Evolutionary conservation across 2,888 invertebrate genomes (phyloP), one percentile per base, ranked within the genome.

Genomic region (Lasioglossum pauxillum): DNA sequence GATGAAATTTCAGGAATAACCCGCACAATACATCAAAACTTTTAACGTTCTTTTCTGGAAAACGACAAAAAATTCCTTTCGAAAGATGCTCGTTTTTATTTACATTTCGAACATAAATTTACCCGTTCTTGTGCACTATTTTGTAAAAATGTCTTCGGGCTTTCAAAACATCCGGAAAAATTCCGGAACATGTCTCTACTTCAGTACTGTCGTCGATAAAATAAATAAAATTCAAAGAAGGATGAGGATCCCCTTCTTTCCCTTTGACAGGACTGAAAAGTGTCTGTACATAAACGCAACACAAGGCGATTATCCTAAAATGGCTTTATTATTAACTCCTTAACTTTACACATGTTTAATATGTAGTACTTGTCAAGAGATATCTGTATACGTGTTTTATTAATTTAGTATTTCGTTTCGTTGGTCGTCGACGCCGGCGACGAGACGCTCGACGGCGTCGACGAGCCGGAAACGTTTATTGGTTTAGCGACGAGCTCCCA

Each of bases 251-350:
- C 46, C 46, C 23, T 2, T 2, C 49, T 19, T 46, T 49, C 7
- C 49, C 49, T 19, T 19, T 7, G 49, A 23, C 16, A 23, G 23
- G 0, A 8, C 23, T 23, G 53, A 7, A 14, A 46, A 46, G 16
- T 16, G 23, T 8, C 53, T 53, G 2, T 2, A 23, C 53, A 19
- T 16, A 19, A 49, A 49, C 49, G 49, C 14, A 44, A 44, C 7
- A 35, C 35, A 67, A 23, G 31, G 19, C 19, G 35, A 7, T 12
- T 93, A 94, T 91, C 93, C 93, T 94, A 93, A 94, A 94, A 94
- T 94, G 93, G 92, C 93, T 95, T 94, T 94, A 95, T 95, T 95
- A 93, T 95, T 95, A 93, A 93, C 91, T 93, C 93, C 73, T 93
- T 94, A 94, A 93, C 90, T 94, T 94, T 94, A 94, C 94, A 94